phyloP scores from a whole-genome alignment of 2,113 vertebrate species.

The Sorex araneus region DNA sequence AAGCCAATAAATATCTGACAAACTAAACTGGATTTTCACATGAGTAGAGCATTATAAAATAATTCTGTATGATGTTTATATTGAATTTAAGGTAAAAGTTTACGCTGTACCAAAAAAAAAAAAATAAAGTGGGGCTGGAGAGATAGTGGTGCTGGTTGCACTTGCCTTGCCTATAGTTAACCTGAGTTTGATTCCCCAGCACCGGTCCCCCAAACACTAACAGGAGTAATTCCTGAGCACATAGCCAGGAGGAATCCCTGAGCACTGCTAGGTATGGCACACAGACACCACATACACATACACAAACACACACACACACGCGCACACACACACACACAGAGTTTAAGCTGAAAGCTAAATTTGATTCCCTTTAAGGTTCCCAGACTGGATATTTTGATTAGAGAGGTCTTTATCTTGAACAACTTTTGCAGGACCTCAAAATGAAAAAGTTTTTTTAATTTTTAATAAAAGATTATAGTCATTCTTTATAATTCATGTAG shows the following conservation, averaged over 20 bases:
- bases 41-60: not conserved
- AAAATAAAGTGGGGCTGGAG: too few relatives aligned
- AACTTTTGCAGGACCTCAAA: not conserved
- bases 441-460: not conserved
- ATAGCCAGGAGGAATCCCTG: too few relatives aligned
- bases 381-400: conserved; percentile 7
- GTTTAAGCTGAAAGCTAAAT: not conserved
- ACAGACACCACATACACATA: too few relatives aligned
- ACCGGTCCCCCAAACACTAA: too few relatives aligned
- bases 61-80: not conserved
- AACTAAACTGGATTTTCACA: conserved; percentile 10
- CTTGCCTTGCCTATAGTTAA: too few relatives aligned
- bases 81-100: conserved; percentile 23
- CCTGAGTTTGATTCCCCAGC: too few relatives aligned
- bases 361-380: not conserved
- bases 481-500: not conserved
- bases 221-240: too few relatives aligned
- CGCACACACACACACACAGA: too few relatives aligned
- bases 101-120: too few relatives aligned
- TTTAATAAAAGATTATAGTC: not conserved
- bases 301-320: too few relatives aligned
- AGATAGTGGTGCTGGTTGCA: too few relatives aligned
- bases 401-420: not conserved
- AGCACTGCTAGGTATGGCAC: too few relatives aligned
- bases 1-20: conserved; percentile 22